Percentiles rank a stretch among this genome's conserved stretches.
These are phyloP conservation scores for Aphyosemion australe DNA, from an alignment of 2,113 vertebrate genomes.

Conservation along the genomic window DNA sequence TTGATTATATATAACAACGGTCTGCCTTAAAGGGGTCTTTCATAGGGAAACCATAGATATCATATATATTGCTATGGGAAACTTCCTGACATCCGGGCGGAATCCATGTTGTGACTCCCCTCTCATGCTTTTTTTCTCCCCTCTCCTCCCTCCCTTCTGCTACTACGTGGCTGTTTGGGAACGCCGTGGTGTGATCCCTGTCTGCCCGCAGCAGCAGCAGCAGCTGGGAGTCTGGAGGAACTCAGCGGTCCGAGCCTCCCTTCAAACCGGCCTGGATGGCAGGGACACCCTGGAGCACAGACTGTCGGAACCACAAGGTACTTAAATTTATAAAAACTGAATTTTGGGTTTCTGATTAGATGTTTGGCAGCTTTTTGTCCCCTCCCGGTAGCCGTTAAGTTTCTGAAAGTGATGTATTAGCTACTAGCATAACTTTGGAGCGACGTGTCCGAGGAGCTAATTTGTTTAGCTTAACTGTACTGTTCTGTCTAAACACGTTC, in stretches of 20 bases:
- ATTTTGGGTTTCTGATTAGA: accelerated
- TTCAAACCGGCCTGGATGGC: constrained; percentile 87
- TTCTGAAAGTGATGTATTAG: constrained; percentile 16
- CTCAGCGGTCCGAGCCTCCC: constrained; percentile 27
- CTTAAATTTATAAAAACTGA: not conserved
- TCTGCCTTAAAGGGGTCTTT: not conserved
- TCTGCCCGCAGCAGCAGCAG: constrained; percentile 29
- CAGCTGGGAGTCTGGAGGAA: constrained; percentile 27
- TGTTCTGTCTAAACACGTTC: constrained; percentile 16
- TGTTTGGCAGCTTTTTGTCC: not conserved
- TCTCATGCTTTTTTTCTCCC: not conserved
- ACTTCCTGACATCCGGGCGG: constrained; percentile 59
- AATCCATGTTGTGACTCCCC: constrained; percentile 25
- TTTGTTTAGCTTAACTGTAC: constrained; percentile 1
- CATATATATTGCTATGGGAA: too few species aligned
- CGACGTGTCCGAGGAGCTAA: constrained; percentile 34
- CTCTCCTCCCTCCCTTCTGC: constrained; percentile 27
- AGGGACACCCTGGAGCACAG: constrained; percentile 77
- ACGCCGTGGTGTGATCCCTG: constrained; percentile 22
- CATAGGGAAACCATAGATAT: too few species aligned
- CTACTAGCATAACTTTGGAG: constrained; percentile 12
- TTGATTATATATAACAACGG: not conserved
- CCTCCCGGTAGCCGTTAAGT: not conserved
- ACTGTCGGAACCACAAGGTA: constrained; percentile 69
- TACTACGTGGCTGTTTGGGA: constrained; percentile 79